phyloP scores from a whole-genome alignment of 2,888 invertebrate genomes.

The Druceiella hillmani region DNA sequence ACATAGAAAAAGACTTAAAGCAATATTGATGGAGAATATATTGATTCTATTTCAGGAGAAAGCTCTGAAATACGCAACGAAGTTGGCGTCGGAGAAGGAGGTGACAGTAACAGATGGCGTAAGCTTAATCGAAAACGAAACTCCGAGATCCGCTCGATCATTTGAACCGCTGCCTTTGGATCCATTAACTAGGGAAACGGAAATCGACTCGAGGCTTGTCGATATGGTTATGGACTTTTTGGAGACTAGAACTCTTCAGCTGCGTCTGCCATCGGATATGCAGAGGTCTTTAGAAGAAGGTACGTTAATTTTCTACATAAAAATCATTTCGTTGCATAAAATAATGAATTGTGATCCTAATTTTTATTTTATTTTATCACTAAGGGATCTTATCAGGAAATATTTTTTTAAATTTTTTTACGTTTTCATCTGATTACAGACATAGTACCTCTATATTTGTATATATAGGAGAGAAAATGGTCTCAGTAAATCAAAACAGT shows the following conservation, averaged over 20 bases:
- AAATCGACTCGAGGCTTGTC: conserved; percentile 43
- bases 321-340: too few species aligned
- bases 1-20: too few species aligned
- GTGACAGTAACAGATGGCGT: conserved; percentile 39
- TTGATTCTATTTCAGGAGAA: conserved; percentile 42
- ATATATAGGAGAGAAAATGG: too few species aligned
- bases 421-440: too few species aligned
- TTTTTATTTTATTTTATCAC: too few species aligned
- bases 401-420: too few species aligned
- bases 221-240: conserved; percentile 45
- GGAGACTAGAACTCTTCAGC: conserved; percentile 40
- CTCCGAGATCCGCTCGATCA: conserved; percentile 41
- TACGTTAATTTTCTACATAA: conserved; percentile 20
- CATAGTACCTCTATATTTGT: too few species aligned
- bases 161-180: conserved; percentile 43
- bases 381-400: too few species aligned
- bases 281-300: conserved; percentile 45
- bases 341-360: too few species aligned
- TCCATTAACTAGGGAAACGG: conserved; percentile 39
- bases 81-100: conserved; percentile 41
- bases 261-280: conserved; percentile 47
- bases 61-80: conserved; percentile 45
- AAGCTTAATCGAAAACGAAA: conserved; percentile 40
- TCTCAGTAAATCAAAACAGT: too few species aligned
- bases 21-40: too few species aligned